Conservation (phyloP, 2,113 vertebrate genomes). For the Centrocercus urophasianus region DNA sequence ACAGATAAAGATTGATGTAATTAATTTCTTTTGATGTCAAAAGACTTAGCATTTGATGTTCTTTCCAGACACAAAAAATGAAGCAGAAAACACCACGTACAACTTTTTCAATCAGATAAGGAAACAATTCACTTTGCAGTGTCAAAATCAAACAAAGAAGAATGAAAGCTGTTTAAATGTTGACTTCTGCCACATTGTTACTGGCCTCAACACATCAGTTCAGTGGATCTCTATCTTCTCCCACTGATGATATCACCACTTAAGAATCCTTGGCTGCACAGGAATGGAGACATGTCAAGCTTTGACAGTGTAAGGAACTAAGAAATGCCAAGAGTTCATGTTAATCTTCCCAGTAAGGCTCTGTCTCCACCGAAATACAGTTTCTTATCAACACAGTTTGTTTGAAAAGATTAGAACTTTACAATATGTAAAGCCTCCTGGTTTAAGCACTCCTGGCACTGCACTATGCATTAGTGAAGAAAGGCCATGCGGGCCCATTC, state of each 20-base stretch:
- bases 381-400: slow-evolving; percentile 28
- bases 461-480: background rate
- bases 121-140: slow-evolving; percentile 29
- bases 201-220: slow-evolving; percentile 44
- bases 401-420: slow-evolving; percentile 37
- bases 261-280: slow-evolving; percentile 45
- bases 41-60: slow-evolving; percentile 13
- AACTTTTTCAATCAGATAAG: slow-evolving; percentile 45
- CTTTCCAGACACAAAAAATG: slow-evolving; percentile 35
- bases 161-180: slow-evolving; percentile 61
- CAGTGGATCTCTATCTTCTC: slow-evolving; percentile 60
- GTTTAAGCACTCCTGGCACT: slow-evolving; percentile 1
- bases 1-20: slow-evolving; percentile 25
- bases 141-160: slow-evolving; percentile 65
- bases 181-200: slow-evolving; percentile 57
- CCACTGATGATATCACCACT: slow-evolving; percentile 62
- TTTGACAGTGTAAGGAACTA: background rate
- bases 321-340: background rate
- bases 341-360: slow-evolving; percentile 10
- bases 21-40: slow-evolving; percentile 27
- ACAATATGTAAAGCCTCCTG: background rate
- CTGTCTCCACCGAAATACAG: slow-evolving; percentile 31
- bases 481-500: background rate
- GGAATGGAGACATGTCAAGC: slow-evolving; percentile 50
- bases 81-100: background rate